Evolutionary conservation across 2,113 vertebrate genomes (phyloP).

Genomic region (Hipposideros armiger): DNA sequence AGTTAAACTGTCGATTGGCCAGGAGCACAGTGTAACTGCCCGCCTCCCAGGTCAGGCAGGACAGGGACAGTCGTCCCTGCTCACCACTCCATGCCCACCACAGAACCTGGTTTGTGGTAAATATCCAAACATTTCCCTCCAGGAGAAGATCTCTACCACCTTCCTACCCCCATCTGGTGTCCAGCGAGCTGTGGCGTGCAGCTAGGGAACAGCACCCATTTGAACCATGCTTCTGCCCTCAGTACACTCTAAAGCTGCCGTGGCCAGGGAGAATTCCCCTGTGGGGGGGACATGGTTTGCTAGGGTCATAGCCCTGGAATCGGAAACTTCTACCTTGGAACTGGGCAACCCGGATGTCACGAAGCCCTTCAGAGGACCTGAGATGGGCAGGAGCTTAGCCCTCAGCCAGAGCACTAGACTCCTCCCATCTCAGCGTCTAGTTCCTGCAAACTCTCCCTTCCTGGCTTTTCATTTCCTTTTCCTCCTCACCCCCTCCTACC

Average conservation of each 20-base stretch:
- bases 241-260: not conserved
- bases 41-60: not conserved
- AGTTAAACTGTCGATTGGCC: not conserved
- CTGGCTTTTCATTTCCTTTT: not conserved
- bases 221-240: not conserved
- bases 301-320: not conserved
- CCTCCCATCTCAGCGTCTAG: not conserved
- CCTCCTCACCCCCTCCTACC: not conserved
- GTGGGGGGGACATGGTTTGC: not conserved
- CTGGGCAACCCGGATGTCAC: not conserved
- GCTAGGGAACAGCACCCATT: not conserved
- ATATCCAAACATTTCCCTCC: too few species aligned
- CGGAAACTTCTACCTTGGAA: not conserved
- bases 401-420: not conserved
- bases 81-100: not conserved
- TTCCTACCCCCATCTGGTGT: not conserved
- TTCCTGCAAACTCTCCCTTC: not conserved
- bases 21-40: not conserved
- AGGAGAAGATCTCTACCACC: not conserved
- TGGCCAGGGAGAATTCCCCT: not conserved
- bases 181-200: not conserved
- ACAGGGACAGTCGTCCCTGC: too few species aligned
- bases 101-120: not conserved
- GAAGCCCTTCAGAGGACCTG: not conserved
- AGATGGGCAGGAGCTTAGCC: not conserved